Evolutionary conservation across 2,113 vertebrate species (phyloP).

Genomic region (Globicephala melas): DNA sequence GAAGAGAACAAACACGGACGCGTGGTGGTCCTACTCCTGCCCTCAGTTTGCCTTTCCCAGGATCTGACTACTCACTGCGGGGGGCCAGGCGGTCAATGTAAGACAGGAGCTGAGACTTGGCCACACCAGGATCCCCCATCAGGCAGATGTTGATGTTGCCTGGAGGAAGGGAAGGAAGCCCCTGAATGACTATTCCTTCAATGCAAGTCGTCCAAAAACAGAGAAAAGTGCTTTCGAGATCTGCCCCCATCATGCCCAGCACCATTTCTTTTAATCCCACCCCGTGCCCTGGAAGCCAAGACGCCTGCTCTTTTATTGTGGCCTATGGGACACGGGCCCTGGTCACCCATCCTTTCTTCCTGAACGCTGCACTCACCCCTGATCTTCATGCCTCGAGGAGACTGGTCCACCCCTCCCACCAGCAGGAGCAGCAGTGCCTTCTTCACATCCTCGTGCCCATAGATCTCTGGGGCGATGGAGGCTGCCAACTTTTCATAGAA

Average conservation of each 20-base stretch:
- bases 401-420: conserved; percentile 92
- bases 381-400: conserved; percentile 94
- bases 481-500: conserved; percentile 93
- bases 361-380: conserved; percentile 71
- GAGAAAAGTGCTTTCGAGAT: background rate
- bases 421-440: conserved; percentile 92
- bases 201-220: background rate
- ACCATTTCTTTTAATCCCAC: background rate
- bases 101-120: conserved; percentile 94
- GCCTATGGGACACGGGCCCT: accelerated
- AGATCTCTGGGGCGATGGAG: conserved; percentile 95
- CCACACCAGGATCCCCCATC: conserved; percentile 97
- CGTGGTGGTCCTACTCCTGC: too few relatives aligned
- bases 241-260: too few relatives aligned
- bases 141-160: conserved; percentile 95
- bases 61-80: conserved; percentile 86
- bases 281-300: background rate
- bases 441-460: conserved; percentile 95
- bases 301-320: background rate
- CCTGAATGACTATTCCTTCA: background rate
- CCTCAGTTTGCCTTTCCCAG: background rate
- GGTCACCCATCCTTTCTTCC: background rate
- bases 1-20: background rate
- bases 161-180: conserved; percentile 52
- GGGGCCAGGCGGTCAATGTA: conserved; percentile 94